These are phyloP conservation scores for Ceratosolen fusciceps DNA, from an alignment of 1,140 invertebrate species.

Conservation along the genomic window DNA sequence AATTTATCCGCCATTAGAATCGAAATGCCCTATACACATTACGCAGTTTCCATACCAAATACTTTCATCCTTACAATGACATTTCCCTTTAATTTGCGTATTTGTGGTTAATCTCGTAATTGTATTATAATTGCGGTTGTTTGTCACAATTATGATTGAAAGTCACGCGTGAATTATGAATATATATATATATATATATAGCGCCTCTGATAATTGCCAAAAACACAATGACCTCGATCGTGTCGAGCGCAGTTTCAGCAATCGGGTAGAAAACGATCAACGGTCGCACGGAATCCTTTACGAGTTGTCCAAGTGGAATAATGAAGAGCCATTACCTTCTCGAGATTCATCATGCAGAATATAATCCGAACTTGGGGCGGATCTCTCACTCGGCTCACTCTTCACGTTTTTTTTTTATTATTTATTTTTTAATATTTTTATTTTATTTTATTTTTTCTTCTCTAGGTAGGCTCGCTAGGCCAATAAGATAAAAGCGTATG, in stretches of 20 bases:
- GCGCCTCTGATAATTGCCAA: neutral
- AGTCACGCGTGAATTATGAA: neutral
- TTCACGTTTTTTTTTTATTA: too few species aligned
- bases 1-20: neutral
- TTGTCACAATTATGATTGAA: neutral
- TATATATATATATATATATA: conserved; percentile 1
- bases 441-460: too few species aligned
- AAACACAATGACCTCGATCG: neutral
- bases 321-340: neutral
- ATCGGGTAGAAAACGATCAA: neutral
- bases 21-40: too few species aligned
- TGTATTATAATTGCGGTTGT: neutral
- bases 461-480: too few species aligned
- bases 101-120: neutral
- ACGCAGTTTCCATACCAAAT: too few species aligned
- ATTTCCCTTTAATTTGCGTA: neutral
- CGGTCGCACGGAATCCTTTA: neutral
- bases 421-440: too few species aligned
- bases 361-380: neutral
- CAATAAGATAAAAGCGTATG: too few species aligned
- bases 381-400: neutral
- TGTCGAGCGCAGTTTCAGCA: neutral
- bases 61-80: neutral
- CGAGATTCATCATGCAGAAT: neutral
- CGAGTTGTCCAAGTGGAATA: neutral